Percentiles rank a stretch among this genome's conserved stretches.
Conservation (phyloP, 2,797 vertebrate species). For the Acanthis flammea region DNA sequence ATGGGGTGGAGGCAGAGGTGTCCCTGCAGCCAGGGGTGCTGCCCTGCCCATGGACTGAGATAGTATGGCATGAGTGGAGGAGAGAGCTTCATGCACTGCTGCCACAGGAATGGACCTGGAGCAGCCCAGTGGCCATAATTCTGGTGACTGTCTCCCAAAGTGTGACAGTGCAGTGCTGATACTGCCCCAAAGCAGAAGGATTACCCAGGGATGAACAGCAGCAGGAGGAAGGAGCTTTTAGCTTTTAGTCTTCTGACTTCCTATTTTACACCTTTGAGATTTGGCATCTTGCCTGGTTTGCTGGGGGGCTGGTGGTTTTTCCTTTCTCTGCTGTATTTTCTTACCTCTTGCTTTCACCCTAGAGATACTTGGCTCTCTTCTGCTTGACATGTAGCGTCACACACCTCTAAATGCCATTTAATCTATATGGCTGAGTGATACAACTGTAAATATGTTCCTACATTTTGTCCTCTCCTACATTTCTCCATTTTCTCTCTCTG, state of each 20-base stretch:
- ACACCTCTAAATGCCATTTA: background rate
- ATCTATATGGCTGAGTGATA: background rate
- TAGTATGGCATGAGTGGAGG: accelerated
- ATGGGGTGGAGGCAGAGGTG: background rate
- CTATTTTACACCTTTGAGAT: background rate
- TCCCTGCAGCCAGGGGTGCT: background rate
- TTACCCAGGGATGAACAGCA: background rate
- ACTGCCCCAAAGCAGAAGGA: background rate
- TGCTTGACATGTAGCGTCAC: background rate
- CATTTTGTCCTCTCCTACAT: background rate
- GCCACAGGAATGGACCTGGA: background rate
- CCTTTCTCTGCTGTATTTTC: background rate
- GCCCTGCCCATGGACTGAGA: background rate
- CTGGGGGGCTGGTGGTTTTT: background rate
- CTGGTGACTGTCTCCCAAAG: background rate
- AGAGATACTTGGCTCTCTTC: background rate
- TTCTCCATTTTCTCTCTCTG: background rate
- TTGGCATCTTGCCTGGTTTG: background rate
- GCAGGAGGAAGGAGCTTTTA: background rate
- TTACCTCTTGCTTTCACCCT: background rate
- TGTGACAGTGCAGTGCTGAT: background rate
- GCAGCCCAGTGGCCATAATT: background rate
- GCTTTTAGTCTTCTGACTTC: background rate
- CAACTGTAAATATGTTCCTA: background rate
- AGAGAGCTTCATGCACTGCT: background rate